Percentiles rank a stretch among this genome's conserved stretches.
These are phyloP conservation scores for Xylocampa areola DNA, from an alignment of 2,888 invertebrate genomes.

Conservation along the genomic window DNA sequence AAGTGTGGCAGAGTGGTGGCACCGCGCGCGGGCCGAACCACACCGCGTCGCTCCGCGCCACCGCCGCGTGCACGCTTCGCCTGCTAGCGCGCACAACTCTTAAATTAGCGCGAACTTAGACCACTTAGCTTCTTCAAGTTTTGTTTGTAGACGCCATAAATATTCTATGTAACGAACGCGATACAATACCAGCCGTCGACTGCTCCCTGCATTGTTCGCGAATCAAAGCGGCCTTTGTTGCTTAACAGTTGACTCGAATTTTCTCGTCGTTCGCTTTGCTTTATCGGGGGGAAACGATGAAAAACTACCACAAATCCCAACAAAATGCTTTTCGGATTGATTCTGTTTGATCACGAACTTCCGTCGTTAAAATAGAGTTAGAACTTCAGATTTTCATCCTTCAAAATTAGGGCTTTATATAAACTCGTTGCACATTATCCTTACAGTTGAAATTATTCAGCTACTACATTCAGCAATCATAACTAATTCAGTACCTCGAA, in stretches of 20 bases:
- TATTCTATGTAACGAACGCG: conserved; percentile 79
- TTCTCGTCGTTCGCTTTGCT: conserved; percentile 63
- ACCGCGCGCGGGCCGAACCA: conserved; percentile 64
- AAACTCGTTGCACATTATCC: conserved; percentile 5
- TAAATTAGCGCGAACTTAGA: conserved; percentile 88
- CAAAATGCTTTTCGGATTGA: conserved; percentile 49
- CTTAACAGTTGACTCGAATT: conserved; percentile 68
- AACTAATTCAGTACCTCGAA: conserved; percentile 68
- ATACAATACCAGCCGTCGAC: conserved; percentile 76
- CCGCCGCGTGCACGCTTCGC: conserved; percentile 66
- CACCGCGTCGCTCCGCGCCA: conserved; percentile 64
- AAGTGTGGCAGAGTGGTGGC: conserved; percentile 72
- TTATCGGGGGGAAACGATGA: conserved; percentile 56
- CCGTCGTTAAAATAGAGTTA: conserved; percentile 46
- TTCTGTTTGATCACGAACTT: conserved; percentile 54
- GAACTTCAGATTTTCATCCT: conserved; percentile 17
- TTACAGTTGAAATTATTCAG: conserved; percentile 12
- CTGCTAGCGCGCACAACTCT: conserved; percentile 80
- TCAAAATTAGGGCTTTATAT: conserved; percentile 9
- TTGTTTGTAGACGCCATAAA: conserved; percentile 87
- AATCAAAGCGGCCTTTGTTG: conserved; percentile 74
- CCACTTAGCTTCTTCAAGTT: conserved; percentile 87
- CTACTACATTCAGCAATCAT: conserved; percentile 64
- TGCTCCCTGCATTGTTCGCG: conserved; percentile 72
- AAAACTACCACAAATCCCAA: conserved; percentile 54